phyloP scores from a whole-genome alignment of 2,888 invertebrate species.

The Cataglyphis altisquamis region DNA sequence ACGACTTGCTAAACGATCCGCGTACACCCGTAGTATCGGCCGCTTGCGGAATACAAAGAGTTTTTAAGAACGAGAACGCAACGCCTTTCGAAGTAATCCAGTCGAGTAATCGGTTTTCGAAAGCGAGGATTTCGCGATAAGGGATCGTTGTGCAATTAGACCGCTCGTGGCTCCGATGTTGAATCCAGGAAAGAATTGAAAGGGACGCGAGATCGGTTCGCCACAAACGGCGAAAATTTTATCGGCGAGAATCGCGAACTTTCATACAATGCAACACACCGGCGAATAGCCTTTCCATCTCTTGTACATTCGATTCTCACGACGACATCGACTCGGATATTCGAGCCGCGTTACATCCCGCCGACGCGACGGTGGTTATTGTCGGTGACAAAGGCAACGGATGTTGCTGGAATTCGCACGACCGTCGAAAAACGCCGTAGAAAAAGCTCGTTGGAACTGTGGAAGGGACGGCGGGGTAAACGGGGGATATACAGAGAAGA shows the following conservation, averaged over 20 bases:
- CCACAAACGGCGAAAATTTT: constrained; percentile 9
- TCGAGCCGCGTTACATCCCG: constrained; percentile 29
- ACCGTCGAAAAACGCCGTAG: constrained; percentile 35
- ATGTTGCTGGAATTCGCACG: constrained; percentile 43
- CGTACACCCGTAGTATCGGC: constrained; percentile 10
- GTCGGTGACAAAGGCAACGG: constrained; percentile 47
- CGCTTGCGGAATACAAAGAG: constrained; percentile 37
- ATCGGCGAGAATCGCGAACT: constrained; percentile 1
- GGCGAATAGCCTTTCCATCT: constrained; percentile 29
- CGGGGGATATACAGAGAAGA: constrained; percentile 8
- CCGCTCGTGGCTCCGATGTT: constrained; percentile 13
- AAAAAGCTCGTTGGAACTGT: constrained; percentile 26
- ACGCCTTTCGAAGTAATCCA: constrained; percentile 1
- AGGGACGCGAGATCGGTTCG: constrained; percentile 1
- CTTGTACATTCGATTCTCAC: constrained; percentile 46
- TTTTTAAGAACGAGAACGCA: not conserved
- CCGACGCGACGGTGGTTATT: constrained; percentile 31
- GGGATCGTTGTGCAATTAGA: not conserved
- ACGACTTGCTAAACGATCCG: constrained; percentile 48
- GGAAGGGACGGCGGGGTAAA: not conserved
- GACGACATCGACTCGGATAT: constrained; percentile 44
- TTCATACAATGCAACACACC: constrained; percentile 7
- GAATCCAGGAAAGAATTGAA: not conserved
- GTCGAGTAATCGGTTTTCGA: constrained; percentile 19
- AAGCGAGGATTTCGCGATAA: constrained; percentile 36